Conservation (phyloP, 1,140 invertebrate species). For the Aleiodes sp. region DNA sequence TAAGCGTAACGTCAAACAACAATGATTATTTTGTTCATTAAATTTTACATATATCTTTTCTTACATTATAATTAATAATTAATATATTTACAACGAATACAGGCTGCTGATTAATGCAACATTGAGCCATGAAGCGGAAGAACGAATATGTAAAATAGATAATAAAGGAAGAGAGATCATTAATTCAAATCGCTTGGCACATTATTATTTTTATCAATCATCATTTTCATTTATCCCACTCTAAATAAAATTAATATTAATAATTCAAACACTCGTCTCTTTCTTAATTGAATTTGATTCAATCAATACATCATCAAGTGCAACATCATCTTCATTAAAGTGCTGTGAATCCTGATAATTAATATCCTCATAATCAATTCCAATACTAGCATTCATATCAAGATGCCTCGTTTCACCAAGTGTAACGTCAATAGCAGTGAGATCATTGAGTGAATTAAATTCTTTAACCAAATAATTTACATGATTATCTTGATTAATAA, state of each 20-base stretch:
- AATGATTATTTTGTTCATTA: no score
- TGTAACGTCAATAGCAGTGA: conserved; percentile 43
- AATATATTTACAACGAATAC: no score
- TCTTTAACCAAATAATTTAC: conserved; percentile 38
- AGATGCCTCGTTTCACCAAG: conserved; percentile 36
- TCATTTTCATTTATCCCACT: neutral
- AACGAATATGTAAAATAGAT: neutral
- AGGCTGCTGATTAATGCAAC: no score
- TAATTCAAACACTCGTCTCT: conserved; percentile 59
- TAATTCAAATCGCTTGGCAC: conserved; percentile 34
- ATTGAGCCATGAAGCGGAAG: neutral
- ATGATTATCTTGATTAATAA: neutral
- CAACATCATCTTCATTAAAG: conserved; percentile 29
- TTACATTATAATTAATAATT: no score
- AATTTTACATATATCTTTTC: no score
- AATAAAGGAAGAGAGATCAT: neutral
- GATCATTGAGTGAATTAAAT: conserved; percentile 48
- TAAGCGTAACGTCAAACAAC: no score
- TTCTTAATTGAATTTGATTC: conserved; percentile 48
- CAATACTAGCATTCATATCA: conserved; percentile 40
- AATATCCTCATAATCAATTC: conserved; percentile 41
- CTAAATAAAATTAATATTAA: neutral
- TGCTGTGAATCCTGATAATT: conserved; percentile 34
- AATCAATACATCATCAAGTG: conserved; percentile 38
- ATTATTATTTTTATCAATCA: conserved; percentile 10